Percentiles rank a stretch among this genome's conserved stretches.
These are phyloP conservation scores for Microdon myrmicae DNA, from an alignment of 2,888 invertebrate genomes.

Conservation along the genomic window DNA sequence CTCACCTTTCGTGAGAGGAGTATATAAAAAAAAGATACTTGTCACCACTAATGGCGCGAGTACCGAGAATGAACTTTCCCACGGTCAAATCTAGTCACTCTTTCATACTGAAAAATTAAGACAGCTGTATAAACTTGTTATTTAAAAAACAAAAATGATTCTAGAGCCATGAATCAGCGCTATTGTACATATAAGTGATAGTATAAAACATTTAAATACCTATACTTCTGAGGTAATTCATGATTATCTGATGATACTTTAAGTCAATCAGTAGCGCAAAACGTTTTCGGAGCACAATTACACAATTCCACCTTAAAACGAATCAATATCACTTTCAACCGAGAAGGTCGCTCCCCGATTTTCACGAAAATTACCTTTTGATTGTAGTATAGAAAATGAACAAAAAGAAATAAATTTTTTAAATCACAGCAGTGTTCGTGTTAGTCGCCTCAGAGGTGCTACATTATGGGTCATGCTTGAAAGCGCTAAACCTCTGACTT, in stretches of 20 bases:
- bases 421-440: slow-evolving; percentile 1
- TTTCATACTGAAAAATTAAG: no score
- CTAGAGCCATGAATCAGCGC: no score
- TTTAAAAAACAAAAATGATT: not conserved
- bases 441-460: no score
- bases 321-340: slow-evolving; percentile 5
- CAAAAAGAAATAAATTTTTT: not conserved
- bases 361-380: not conserved
- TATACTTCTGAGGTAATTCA: slow-evolving; percentile 47
- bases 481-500: no score
- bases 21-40: no score
- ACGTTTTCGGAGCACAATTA: not conserved
- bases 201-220: slow-evolving; percentile 24
- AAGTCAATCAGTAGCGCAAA: not conserved
- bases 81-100: no score
- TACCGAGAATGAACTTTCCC: no score
- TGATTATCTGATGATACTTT: slow-evolving; percentile 30
- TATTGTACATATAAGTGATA: slow-evolving; percentile 6
- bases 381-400: not conserved
- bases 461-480: no score
- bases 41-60: no score
- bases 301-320: not conserved
- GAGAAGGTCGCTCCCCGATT: no score
- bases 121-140: slow-evolving; percentile 12
- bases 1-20: no score